Conservation (phyloP, 2,113 vertebrate species). For the Odontesthes bonariensis region DNA sequence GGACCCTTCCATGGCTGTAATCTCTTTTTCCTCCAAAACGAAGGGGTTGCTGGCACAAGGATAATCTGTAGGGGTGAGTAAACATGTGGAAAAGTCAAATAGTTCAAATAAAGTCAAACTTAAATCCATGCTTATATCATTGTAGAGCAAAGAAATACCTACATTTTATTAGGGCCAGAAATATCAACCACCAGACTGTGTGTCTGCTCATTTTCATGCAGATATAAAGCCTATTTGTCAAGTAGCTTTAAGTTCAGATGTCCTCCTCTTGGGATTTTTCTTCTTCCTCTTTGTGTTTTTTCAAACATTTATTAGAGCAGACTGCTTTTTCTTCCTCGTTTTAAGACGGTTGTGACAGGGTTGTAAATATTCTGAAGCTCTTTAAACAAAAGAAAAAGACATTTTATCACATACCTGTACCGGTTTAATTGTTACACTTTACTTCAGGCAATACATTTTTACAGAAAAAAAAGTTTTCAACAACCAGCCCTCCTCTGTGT, state of each 20-base stretch:
- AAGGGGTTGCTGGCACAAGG: rapidly evolving
- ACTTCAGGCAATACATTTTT: not conserved
- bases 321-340: not conserved
- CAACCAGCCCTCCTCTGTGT: no score
- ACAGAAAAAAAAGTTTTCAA: no score
- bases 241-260: not conserved
- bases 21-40: rapidly evolving
- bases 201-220: conserved; percentile 35
- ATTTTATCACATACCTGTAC: not conserved
- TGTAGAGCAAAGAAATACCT: conserved; percentile 3
- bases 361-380: not conserved
- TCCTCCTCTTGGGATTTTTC: not conserved
- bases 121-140: not conserved
- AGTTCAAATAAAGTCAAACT: no score
- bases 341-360: not conserved
- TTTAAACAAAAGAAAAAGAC: not conserved
- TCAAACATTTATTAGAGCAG: not conserved
- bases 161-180: conserved; percentile 40
- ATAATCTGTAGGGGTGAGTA: conserved; percentile 31
- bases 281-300: not conserved
- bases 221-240: not conserved
- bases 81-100: not conserved
- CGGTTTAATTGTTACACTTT: not conserved
- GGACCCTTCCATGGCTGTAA: conserved; percentile 58
- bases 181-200: not conserved